phyloP scores from a whole-genome alignment of 2,888 invertebrate species.

The Neoitamus cyanurus region DNA sequence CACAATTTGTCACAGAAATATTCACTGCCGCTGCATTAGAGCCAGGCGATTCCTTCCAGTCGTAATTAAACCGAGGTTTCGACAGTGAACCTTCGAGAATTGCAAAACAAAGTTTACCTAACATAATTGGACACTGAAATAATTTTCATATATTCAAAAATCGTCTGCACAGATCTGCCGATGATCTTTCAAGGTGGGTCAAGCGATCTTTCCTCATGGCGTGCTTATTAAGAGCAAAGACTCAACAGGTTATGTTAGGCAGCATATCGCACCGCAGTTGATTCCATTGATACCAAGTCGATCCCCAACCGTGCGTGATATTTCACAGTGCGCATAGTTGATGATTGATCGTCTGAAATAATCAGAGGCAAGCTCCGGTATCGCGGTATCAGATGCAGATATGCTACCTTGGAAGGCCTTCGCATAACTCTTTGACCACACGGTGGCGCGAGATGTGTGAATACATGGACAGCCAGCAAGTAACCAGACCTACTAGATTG shows the following conservation, averaged over 20 bases:
- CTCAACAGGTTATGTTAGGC: background rate
- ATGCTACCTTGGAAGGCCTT: background rate
- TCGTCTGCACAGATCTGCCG: background rate
- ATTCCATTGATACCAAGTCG: background rate
- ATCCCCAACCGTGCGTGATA: background rate
- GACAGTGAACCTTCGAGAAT: conserved; percentile 15
- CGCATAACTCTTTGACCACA: background rate
- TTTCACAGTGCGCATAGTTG: background rate
- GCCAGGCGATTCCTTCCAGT: background rate
- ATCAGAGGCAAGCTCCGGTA: background rate
- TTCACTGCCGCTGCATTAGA: background rate
- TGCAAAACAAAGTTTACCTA: conserved; percentile 17
- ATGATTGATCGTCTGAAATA: background rate
- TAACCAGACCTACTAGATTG: background rate
- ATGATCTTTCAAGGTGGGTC: background rate
- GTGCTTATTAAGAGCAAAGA: background rate
- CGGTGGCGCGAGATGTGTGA: background rate
- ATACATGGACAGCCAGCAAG: background rate
- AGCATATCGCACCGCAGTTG: background rate
- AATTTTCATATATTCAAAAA: background rate
- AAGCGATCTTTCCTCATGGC: background rate
- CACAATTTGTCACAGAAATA: conserved; percentile 2
- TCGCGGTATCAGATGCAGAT: background rate
- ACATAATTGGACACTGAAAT: background rate
- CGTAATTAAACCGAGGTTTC: conserved; percentile 30